Conservation (phyloP, 1,140 invertebrate genomes). For the Solen grandis region DNA sequence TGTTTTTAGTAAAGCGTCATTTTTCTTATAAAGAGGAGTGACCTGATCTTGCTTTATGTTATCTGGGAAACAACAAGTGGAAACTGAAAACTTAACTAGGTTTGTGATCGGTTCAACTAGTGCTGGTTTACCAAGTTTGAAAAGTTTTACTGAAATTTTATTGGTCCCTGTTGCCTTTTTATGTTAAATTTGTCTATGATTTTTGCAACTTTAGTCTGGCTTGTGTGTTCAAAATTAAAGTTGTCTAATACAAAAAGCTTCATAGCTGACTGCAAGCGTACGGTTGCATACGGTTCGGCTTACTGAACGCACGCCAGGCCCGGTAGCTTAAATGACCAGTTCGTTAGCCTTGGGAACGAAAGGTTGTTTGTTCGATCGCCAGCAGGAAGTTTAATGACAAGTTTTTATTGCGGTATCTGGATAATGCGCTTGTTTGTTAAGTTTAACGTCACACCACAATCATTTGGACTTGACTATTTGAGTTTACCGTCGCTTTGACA, state of each 20-base stretch:
- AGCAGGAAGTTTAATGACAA: too few relatives aligned
- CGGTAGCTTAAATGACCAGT: too few relatives aligned
- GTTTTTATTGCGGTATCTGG: too few relatives aligned
- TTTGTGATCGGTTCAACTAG: constrained; percentile 16
- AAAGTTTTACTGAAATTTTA: constrained; percentile 46
- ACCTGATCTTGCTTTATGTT: constrained; percentile 37
- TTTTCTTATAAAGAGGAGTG: constrained; percentile 26
- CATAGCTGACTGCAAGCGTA: too few relatives aligned
- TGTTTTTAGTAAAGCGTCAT: constrained; percentile 13
- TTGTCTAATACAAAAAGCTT: constrained; percentile 5
- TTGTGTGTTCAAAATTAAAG: constrained; percentile 19
- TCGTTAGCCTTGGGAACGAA: too few relatives aligned
- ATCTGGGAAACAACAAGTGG: constrained; percentile 17
- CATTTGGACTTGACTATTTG: too few relatives aligned
- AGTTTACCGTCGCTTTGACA: too few relatives aligned
- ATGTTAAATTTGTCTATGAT: constrained; percentile 14
- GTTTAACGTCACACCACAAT: too few relatives aligned
- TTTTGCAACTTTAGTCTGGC: constrained; percentile 17
- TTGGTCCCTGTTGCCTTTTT: constrained; percentile 51
- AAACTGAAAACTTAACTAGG: constrained; percentile 22
- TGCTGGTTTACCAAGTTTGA: constrained; percentile 9
- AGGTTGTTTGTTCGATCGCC: too few relatives aligned
- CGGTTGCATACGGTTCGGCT: too few relatives aligned
- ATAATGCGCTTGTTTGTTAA: too few relatives aligned
- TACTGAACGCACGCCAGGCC: too few relatives aligned